A percentile compares a stretch with the other conserved stretches of the same genome.
These are phyloP conservation scores for Drosophila arawakana DNA, from an alignment of 1,140 invertebrate species.

Conservation along the genomic window DNA sequence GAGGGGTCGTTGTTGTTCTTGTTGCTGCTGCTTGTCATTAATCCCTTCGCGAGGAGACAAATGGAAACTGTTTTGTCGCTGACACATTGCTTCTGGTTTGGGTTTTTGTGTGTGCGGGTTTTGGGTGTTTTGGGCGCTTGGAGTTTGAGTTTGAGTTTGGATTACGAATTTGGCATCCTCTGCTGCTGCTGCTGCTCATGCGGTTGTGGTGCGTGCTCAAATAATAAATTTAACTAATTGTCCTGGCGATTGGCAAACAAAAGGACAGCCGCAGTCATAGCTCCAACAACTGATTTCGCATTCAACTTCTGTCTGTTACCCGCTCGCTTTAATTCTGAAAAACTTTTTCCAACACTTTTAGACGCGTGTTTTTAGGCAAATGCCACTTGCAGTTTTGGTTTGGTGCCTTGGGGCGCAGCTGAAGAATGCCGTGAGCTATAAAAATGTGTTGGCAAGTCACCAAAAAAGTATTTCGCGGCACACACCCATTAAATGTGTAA, in stretches of 20 bases:
- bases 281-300: slow-evolving; percentile 30
- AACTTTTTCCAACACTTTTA: slow-evolving; percentile 23
- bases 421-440: too few relatives aligned
- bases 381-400: slow-evolving; percentile 24
- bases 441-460: too few relatives aligned
- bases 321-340: not conserved
- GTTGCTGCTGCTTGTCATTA: slow-evolving; percentile 68
- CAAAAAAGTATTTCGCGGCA: too few relatives aligned
- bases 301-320: slow-evolving; percentile 38
- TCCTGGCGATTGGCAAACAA: slow-evolving; percentile 65
- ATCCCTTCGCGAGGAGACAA: slow-evolving; percentile 73
- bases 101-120: not conserved
- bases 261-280: slow-evolving; percentile 31
- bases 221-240: slow-evolving; percentile 83
- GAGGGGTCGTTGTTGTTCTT: slow-evolving; percentile 39
- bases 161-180: slow-evolving; percentile 28
- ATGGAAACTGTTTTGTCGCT: slow-evolving; percentile 71
- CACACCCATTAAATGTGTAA: too few relatives aligned
- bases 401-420: too few relatives aligned
- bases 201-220: slow-evolving; percentile 74
- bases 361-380: slow-evolving; percentile 20
- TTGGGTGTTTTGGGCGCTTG: not conserved
- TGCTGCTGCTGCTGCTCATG: slow-evolving; percentile 19
- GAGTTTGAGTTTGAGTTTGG: slow-evolving; percentile 17
- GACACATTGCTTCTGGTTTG: slow-evolving; percentile 36